Percentiles rank a stretch among this genome's conserved stretches.
Conservation (phyloP, 1,140 invertebrate genomes). For the Anastrepha obliqua region DNA sequence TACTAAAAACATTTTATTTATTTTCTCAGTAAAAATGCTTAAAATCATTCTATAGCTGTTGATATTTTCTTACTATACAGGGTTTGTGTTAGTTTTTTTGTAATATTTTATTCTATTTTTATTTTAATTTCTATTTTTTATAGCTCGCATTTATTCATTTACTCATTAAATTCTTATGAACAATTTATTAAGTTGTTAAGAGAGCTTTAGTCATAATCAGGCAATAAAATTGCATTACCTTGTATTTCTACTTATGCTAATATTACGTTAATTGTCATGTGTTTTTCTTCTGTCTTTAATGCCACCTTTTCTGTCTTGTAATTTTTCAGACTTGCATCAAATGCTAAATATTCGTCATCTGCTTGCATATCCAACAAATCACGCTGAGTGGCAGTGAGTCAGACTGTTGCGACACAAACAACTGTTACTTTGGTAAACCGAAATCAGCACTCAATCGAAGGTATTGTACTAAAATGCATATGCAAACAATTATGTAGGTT, state of each 20-base stretch:
- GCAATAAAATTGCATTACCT: neutral
- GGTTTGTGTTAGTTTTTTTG: neutral
- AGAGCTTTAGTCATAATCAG: neutral
- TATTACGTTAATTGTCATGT: neutral
- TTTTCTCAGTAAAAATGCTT: too few relatives aligned
- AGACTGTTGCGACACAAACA: neutral
- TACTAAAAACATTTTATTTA: too few relatives aligned
- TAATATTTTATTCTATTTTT: neutral
- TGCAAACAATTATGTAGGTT: neutral
- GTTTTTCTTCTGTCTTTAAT: neutral
- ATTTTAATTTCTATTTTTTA: neutral
- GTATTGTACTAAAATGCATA: neutral
- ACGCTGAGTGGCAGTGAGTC: neutral
- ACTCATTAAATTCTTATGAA: too few relatives aligned
- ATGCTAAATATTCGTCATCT: slow-evolving; percentile 6
- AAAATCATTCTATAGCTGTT: too few relatives aligned
- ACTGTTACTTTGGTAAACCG: neutral
- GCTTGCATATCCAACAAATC: neutral
- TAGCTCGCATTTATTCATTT: neutral
- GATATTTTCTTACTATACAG: too few relatives aligned
- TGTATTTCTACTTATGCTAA: slow-evolving; percentile 41
- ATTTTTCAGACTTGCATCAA: neutral
- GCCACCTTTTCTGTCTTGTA: neutral
- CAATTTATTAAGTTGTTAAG: neutral
- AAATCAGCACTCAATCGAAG: neutral